These are phyloP conservation scores for Callimorpha dominula DNA, from an alignment of 2,888 invertebrate species.

Conservation along the genomic window DNA sequence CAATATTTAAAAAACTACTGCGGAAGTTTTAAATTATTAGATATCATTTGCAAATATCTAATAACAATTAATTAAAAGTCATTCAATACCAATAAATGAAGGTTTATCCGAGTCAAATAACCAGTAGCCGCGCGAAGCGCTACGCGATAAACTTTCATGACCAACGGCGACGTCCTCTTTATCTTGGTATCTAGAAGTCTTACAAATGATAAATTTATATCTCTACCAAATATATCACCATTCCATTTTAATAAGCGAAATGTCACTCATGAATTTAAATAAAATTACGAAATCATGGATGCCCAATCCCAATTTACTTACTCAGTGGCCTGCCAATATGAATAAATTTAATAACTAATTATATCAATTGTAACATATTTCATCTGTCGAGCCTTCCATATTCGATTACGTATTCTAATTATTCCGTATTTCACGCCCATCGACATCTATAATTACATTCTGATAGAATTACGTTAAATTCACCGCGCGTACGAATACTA, in stretches of 20 bases:
- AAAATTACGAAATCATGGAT: not conserved
- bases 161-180: conserved; percentile 61
- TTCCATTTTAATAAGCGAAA: conserved; percentile 18
- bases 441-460: conserved; percentile 83
- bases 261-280: conserved; percentile 12
- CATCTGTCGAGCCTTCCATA: conserved; percentile 44
- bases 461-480: conserved; percentile 81
- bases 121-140: conserved; percentile 52
- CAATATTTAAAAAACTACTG: not conserved
- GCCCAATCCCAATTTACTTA: conserved; percentile 25
- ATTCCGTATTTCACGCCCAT: conserved; percentile 82
- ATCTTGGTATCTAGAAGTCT: conserved; percentile 61
- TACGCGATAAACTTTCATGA: conserved; percentile 59
- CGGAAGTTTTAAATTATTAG: not conserved
- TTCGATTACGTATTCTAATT: conserved; percentile 69
- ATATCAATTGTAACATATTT: conserved; percentile 41
- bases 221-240: conserved; percentile 19
- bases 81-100: not conserved
- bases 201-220: conserved; percentile 45
- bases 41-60: not conserved
- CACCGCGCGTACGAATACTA: conserved; percentile 73
- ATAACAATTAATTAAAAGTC: not conserved
- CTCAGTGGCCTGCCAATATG: conserved; percentile 32
- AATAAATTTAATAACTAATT: conserved; percentile 46
- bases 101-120: conserved; percentile 66